Conservation (phyloP, 2,797 vertebrate genomes). For the Trichosurus vulpecula region DNA sequence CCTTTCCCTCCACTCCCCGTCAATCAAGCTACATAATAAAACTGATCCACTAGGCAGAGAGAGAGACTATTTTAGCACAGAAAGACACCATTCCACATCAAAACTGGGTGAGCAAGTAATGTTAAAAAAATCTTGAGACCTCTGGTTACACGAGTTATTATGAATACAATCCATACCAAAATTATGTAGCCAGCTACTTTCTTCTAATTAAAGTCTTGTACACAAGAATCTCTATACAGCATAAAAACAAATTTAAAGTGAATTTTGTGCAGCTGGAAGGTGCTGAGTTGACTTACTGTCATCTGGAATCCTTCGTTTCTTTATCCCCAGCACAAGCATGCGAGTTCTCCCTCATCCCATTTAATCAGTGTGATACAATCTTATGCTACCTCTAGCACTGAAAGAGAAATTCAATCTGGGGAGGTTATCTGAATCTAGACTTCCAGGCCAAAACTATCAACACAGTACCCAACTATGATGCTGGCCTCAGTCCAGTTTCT, state of each 20-base stretch:
- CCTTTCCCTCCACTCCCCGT: background rate
- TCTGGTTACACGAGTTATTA: background rate
- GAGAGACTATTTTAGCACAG: background rate
- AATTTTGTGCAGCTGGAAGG: constrained; percentile 59
- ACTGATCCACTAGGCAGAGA: background rate
- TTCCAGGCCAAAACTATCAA: constrained; percentile 47
- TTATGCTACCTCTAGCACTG: background rate
- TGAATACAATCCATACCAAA: background rate
- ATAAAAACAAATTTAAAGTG: constrained; percentile 32
- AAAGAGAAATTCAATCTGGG: constrained; percentile 1
- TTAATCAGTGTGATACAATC: background rate
- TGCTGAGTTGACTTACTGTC: constrained; percentile 23
- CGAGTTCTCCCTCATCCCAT: constrained; percentile 46
- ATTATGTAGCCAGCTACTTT: background rate
- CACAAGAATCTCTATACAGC: constrained; percentile 8
- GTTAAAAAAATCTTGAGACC: background rate
- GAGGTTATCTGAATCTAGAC: constrained; percentile 1
- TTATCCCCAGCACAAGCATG: constrained; percentile 27
- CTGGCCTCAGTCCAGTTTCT: constrained; percentile 45
- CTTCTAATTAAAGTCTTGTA: constrained; percentile 34
- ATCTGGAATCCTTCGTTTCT: constrained; percentile 33
- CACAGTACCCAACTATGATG: constrained; percentile 22
- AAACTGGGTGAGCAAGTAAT: constrained; percentile 32
- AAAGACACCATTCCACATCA: constrained; percentile 27
- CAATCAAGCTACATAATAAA: background rate